Evolutionary conservation across 2,113 vertebrate species (phyloP).

Genomic region (Ornithorhynchus anatinus): DNA sequence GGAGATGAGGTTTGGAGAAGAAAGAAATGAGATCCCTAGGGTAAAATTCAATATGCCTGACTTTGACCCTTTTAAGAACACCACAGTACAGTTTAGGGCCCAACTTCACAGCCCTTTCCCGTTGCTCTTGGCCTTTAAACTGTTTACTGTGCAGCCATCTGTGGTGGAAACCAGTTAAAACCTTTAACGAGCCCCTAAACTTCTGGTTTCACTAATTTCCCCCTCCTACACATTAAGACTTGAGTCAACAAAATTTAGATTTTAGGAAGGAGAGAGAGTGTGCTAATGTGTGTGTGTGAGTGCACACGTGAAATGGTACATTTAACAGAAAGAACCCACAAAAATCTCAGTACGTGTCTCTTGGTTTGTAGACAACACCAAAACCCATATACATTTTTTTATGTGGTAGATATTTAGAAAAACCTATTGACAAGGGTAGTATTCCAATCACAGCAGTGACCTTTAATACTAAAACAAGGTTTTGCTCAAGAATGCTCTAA

Average conservation of each 20-base stretch:
- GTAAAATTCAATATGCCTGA: conserved; percentile 13
- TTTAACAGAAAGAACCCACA: conserved; percentile 27
- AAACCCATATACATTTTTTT: conserved; percentile 25
- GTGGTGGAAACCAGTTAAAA: conserved; percentile 46
- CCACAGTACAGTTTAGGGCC: conserved; percentile 19
- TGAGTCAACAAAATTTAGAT: conserved; percentile 39
- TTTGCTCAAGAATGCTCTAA: conserved; percentile 52
- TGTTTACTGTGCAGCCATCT: conserved; percentile 34
- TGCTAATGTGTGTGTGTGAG: not conserved
- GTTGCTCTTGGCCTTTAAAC: conserved; percentile 6
- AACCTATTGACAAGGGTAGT: conserved; percentile 43
- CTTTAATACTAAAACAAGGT: conserved; percentile 40
- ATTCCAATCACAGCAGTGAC: conserved; percentile 32
- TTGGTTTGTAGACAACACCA: not conserved
- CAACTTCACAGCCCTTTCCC: not conserved
- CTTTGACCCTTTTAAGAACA: not conserved
- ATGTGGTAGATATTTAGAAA: conserved; percentile 38
- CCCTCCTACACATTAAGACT: not conserved
- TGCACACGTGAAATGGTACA: conserved; percentile 6
- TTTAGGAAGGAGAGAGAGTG: conserved; percentile 4
- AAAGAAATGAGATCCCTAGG: conserved; percentile 16
- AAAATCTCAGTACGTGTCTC: conserved; percentile 5
- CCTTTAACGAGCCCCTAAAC: conserved; percentile 44
- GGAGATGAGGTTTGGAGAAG: not conserved
- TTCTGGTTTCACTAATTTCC: conserved; percentile 21